Evolutionary conservation across 92 coral and sea anemone species (phyloP), one percentile per base, ranked within the genome.

Genomic region (Phenganax marumi): DNA sequence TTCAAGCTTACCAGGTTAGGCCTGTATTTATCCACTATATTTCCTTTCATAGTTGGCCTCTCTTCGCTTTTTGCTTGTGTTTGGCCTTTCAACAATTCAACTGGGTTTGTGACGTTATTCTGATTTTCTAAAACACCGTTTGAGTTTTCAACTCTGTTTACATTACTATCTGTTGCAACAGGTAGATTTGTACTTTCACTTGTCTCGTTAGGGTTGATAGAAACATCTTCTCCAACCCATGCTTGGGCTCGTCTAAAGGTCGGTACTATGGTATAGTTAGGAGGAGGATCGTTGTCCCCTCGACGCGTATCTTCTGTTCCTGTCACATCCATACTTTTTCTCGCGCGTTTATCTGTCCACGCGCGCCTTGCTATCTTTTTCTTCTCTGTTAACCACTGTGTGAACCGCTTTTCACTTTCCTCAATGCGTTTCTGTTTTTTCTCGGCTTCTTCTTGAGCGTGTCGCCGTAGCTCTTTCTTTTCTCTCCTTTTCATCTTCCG

Each of bases 321-420:
- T 11, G 10, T 56, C 0, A 53, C 13, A 22, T 47, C 25, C 19
- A 46, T 60, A 17, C 16, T 61, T 22, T 16, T 48, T 48, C 66
- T 63, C n/a, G 73, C 61, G 47, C 60, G 73, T 33, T 43, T n/a
- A 46, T 60, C 83, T 78, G 48, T 61, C 58, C 47, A 50, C 19
- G 60, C 73, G 22, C 58, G 73, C 49, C 68, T 78, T 25, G 70
- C 83, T 43, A 43, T 57, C n/a, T 51, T 60, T 48, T 53, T 78
- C 22, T 60, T 78, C 21, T 56, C 73, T 14, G 8, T 23, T 58
- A 78, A 78, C 83, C 83, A 78, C 46, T 61, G 57, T 6, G 83
- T 39, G 24, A 60, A 78, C 73, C 47, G 65, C 60, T 48, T 78
- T 50, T 78, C 73, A 24, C 83, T 78, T 78, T 78, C 83, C 24